Base-by-base conservation (phyloP, 2,888 invertebrate genomes). In the Melanostoma mellinum region DNA sequence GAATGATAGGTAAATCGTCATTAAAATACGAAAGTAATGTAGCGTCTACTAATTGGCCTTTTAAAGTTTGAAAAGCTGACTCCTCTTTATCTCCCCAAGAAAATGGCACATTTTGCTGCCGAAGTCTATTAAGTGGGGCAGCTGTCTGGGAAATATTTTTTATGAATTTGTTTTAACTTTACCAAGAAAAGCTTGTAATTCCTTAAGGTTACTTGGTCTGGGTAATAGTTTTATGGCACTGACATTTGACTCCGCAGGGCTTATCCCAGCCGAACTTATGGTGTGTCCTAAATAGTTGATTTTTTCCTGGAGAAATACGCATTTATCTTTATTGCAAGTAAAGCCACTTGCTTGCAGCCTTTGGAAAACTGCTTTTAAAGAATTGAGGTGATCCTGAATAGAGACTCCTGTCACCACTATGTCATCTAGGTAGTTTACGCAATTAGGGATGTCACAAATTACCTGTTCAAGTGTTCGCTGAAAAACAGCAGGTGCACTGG, bases 111-210 rank as follows among this genome's bases (percentile, higher is more conserved):
- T 48, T 30, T 9, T 63, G 6, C 5, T 60, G 30, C 73, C 61
- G 78, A 68, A 30, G 86, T 87, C 0, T 87, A 88, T n/a, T 86
- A 86, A 35, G 32, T 53, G 8, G 87, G 88, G 9, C 71, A 76
- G 9, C 76, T 77, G 58, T 80, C 77, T 32, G 86, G 6, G 72
- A 46, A 44, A 50, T 0, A 30, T 72, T 73, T 10, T 63, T 61
- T 3, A 63, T 61, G 10, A 73, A 73, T 44, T 61, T 52, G 30
- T 61, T 73, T 52, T 73, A 38, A 50, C 32, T 42, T 72, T 72
- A 3, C 72, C 56, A 6, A 68, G 20, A n/a, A 68, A 68, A 10
- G 56, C 53, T 38, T 68, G 52, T n/a, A 68, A 4, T 35, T 68
- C 48, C 8, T 61, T 61, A 0, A 61, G 20, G 9, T 61, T 61